phyloP scores from a whole-genome alignment of 2,113 vertebrate genomes.

The Plectropomus leopardus region DNA sequence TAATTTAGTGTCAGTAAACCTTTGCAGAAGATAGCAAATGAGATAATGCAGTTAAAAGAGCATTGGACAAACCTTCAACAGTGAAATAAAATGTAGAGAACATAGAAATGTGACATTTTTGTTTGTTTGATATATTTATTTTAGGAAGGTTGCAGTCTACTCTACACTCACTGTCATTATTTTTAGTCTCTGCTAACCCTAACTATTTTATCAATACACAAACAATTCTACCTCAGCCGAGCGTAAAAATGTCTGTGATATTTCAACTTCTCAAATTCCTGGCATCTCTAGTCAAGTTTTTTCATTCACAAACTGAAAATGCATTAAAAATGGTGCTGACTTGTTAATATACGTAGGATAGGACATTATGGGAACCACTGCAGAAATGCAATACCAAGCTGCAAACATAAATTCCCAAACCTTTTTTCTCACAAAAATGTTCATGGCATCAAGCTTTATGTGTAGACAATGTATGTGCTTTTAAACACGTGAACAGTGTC shows the following conservation, averaged over 20 bases:
- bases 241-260: too few relatives aligned
- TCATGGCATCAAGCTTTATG: conserved; percentile 44
- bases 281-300: too few relatives aligned
- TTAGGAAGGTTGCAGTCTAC: too few relatives aligned
- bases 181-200: too few relatives aligned
- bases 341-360: neutral
- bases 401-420: neutral
- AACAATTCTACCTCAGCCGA: too few relatives aligned
- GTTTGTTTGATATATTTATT: neutral
- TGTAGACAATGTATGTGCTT: conserved; percentile 13
- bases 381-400: neutral
- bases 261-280: too few relatives aligned
- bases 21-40: neutral
- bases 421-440: neutral
- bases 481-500: conserved; percentile 12
- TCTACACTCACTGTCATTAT: too few relatives aligned
- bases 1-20: neutral
- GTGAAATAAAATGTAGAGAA: neutral
- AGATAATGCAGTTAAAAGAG: neutral
- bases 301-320: neutral
- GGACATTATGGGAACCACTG: neutral
- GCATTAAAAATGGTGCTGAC: neutral
- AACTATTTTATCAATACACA: too few relatives aligned
- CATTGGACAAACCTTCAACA: too few relatives aligned
- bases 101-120: neutral